Base-by-base conservation (phyloP, 2,888 invertebrate genomes). In the Xestia sexstrigata region DNA sequence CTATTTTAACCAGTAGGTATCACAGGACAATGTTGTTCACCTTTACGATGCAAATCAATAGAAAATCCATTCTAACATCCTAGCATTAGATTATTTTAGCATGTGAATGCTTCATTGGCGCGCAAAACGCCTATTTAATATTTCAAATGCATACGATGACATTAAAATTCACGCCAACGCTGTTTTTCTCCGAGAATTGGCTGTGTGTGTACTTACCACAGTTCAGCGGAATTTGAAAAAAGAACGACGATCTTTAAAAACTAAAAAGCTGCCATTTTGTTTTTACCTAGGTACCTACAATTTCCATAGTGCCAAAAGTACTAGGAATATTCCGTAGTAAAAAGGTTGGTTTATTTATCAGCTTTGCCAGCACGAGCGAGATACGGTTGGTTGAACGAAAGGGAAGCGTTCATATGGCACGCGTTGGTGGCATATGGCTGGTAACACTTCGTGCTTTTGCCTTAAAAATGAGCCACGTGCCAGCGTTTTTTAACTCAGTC, bases 361-460 rank as follows among this genome's bases (percentile, higher is more conserved):
- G 42, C 0, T 4, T 70, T 65, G 77, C 81, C 74, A 60, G 77
- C 82, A 83, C 86, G 86, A 81, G 75, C 79, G 72, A 83, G 90
- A 82, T 65, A 93, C 90, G 94, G 91, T 93, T 85, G 90, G 93
- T 80, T 91, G 91, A 87, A 78, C 87, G 76, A 85, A 82, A 87
- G 86, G 86, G 85, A 88, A 80, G 81, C 70, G 78, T 81, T 75
- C 80, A 87, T 91, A 92, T 88, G 92, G 92, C 96, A 95, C 96
- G 96, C 95, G 95, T 91, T 89, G 89, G 95, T 94, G 93, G 92
- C 96, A 96, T 96, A 95, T 96, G 96, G 94, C 90, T 79, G 93
- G 93, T 93, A 94, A 92, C 87, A 87, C 84, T 58, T 80, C 81
- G 89, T 87, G 87, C 88, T 74, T 89, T 86, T 83, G 81, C 84